Percentiles rank a stretch among this genome's conserved stretches.
phyloP scores from a whole-genome alignment of 2,797 vertebrate genomes.

The Urosaurus nigricauda region DNA sequence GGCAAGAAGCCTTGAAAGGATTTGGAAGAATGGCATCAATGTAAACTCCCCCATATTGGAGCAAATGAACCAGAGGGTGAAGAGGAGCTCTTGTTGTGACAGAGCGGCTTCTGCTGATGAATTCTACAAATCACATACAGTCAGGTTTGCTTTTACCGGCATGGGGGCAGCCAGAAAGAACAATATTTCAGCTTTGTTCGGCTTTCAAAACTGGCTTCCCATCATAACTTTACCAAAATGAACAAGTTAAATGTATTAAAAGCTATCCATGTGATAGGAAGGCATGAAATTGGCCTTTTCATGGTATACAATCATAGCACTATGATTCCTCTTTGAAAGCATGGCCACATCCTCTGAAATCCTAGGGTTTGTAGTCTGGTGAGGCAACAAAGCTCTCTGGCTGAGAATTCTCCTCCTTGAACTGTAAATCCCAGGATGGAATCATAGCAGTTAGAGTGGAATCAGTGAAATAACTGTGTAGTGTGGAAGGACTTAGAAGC shows the following conservation, averaged over 20 bases:
- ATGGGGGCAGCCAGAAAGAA: neutral
- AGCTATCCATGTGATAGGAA: no score
- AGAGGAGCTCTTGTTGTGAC: neutral
- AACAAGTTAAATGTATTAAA: neutral
- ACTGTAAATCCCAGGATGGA: no score
- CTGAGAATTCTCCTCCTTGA: no score
- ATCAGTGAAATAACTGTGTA: no score
- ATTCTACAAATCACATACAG: neutral
- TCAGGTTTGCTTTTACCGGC: neutral
- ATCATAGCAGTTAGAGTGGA: no score
- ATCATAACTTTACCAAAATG: neutral
- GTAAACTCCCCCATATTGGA: neutral
- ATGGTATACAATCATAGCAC: no score
- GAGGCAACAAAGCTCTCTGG: no score
- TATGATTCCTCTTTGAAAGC: no score
- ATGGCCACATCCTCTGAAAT: no score
- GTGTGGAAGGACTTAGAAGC: no score
- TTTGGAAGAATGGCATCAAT: neutral
- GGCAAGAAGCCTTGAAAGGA: slow-evolving; percentile 1
- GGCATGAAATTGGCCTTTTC: no score
- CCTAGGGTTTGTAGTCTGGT: no score
- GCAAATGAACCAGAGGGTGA: neutral
- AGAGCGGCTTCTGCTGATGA: neutral
- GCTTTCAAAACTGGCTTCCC: neutral
- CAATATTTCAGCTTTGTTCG: neutral